phyloP scores from a whole-genome alignment of 2,113 vertebrate species.

The Mus pahari region DNA sequence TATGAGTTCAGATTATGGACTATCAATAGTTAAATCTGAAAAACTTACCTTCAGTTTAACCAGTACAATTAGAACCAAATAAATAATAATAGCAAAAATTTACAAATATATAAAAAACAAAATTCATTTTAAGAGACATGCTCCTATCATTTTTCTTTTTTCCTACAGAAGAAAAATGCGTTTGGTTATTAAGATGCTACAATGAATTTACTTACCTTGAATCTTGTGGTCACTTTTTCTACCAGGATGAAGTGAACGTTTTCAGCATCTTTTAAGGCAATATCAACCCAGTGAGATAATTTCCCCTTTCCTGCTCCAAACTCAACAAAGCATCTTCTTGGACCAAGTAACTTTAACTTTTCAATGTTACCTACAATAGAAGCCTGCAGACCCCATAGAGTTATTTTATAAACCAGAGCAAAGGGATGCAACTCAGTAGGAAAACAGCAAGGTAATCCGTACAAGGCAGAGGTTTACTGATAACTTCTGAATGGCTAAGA shows the following conservation, averaged over 20 bases:
- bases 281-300: slow-evolving; percentile 96
- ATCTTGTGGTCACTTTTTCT: slow-evolving; percentile 94
- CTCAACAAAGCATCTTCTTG: slow-evolving; percentile 94
- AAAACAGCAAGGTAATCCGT: slow-evolving; percentile 65
- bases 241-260: slow-evolving; percentile 94
- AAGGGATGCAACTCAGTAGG: slow-evolving; percentile 46
- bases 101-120: slow-evolving; percentile 13
- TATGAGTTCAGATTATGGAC: slow-evolving; percentile 18
- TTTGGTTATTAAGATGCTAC: background rate
- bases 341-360: slow-evolving; percentile 91
- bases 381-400: slow-evolving; percentile 88
- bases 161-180: background rate
- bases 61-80: background rate
- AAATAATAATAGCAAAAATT: slow-evolving; percentile 33
- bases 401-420: slow-evolving; percentile 79
- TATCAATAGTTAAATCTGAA: slow-evolving; percentile 35
- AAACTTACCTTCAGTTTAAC: slow-evolving; percentile 23
- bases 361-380: slow-evolving; percentile 97
- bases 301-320: slow-evolving; percentile 98
- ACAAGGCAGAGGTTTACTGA: background rate
- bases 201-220: slow-evolving; percentile 89
- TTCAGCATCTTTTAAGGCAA: slow-evolving; percentile 89
- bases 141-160: slow-evolving; percentile 8
- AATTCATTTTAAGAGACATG: slow-evolving; percentile 11
- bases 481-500: slow-evolving; percentile 34